phyloP scores from a whole-genome alignment of 2,888 invertebrate species.

The Andrena bucephala region DNA sequence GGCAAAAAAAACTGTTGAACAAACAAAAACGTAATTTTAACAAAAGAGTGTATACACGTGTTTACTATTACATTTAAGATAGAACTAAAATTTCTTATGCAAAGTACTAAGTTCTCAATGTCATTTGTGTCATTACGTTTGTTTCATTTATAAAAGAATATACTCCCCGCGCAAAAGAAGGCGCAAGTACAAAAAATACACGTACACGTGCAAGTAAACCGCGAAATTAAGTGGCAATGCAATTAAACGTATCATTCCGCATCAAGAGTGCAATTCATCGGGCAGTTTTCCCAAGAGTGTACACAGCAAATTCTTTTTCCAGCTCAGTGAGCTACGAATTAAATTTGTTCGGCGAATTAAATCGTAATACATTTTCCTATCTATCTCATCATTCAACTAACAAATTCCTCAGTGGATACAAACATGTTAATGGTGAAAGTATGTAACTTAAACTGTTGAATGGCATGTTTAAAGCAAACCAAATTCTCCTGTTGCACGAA shows the following conservation, averaged over 20 bases:
- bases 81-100: too few species aligned
- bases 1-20: too few species aligned
- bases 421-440: background rate
- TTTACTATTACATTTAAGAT: too few species aligned
- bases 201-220: background rate
- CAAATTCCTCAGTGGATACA: background rate
- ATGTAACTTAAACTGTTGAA: background rate
- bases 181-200: too few species aligned
- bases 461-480: background rate
- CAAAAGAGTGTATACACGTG: too few species aligned
- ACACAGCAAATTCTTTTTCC: constrained; percentile 8
- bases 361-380: background rate
- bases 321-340: constrained; percentile 2
- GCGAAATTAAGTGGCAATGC: background rate
- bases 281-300: background rate
- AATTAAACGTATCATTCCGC: constrained; percentile 5
- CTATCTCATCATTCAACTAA: background rate
- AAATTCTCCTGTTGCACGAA: background rate
- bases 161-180: too few species aligned
- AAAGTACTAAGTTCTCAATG: too few species aligned
- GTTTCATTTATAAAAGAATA: too few species aligned
- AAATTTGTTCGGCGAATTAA: constrained; percentile 11
- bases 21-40: too few species aligned
- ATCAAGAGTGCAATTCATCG: background rate
- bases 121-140: too few species aligned